Conservation (phyloP, 2,797 vertebrate species). For the Gallirallus australis region DNA sequence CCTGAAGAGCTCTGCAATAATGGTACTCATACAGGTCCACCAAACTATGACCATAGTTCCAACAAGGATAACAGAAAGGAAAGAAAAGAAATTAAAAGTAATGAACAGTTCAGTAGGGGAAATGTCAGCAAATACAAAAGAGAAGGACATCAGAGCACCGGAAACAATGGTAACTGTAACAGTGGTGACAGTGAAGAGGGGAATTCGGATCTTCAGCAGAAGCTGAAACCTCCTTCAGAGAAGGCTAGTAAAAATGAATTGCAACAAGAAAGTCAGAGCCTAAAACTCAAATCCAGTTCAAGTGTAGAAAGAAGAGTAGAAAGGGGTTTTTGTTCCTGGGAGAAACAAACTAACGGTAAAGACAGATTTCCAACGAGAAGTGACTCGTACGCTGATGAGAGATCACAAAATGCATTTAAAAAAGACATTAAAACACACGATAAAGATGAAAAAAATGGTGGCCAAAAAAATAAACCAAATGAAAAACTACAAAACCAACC, state of each 20-base stretch:
- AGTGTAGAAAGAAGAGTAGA: constrained; percentile 65
- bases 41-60: constrained; percentile 44
- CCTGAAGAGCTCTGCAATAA: constrained; percentile 58
- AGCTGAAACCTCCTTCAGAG: constrained; percentile 52
- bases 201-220: constrained; percentile 62
- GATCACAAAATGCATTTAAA: constrained; percentile 66
- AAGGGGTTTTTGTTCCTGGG: constrained; percentile 54
- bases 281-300: constrained; percentile 65
- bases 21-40: neutral
- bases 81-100: constrained; percentile 68
- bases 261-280: constrained; percentile 66
- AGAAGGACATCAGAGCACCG: constrained; percentile 25
- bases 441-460: constrained; percentile 73
- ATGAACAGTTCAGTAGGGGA: constrained; percentile 49
- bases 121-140: constrained; percentile 60
- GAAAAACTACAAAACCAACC: constrained; percentile 74
- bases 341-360: constrained; percentile 68
- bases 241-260: constrained; percentile 72
- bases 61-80: constrained; percentile 72
- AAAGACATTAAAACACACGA: constrained; percentile 74
- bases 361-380: constrained; percentile 72
- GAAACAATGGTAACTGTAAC: constrained; percentile 1
- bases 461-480: constrained; percentile 59
- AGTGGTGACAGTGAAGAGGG: constrained; percentile 42
- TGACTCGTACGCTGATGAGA: constrained; percentile 69